These are phyloP conservation scores for Dinomys branickii DNA, from an alignment of 2,113 vertebrate species.

Conservation along the genomic window DNA sequence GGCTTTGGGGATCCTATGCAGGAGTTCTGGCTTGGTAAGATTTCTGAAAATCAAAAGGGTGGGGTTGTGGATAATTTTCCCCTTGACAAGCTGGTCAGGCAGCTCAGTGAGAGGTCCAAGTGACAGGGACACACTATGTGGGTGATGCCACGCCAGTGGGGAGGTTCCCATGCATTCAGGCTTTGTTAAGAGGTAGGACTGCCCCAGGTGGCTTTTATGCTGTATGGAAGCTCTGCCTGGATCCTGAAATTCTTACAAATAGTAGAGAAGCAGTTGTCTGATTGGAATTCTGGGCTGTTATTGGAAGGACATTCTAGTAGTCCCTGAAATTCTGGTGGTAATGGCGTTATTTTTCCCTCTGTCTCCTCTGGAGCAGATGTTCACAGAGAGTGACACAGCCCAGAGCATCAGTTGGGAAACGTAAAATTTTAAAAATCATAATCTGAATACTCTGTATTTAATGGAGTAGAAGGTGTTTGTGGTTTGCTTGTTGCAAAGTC, in stretches of 20 bases:
- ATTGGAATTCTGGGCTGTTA: neutral
- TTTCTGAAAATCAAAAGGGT: neutral
- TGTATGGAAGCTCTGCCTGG: neutral
- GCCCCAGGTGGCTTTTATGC: neutral
- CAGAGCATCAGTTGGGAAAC: neutral
- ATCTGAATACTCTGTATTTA: neutral
- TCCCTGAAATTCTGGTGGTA: neutral
- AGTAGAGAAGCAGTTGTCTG: neutral
- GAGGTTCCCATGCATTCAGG: rapidly evolving
- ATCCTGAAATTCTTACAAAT: neutral
- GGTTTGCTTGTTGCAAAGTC: neutral
- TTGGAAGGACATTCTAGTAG: neutral
- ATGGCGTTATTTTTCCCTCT: too few species aligned
- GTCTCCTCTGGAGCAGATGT: neutral
- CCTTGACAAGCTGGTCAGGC: neutral
- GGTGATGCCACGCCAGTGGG: rapidly evolving
- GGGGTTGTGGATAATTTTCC: neutral
- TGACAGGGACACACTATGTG: neutral
- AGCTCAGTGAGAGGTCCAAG: neutral
- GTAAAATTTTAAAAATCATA: neutral
- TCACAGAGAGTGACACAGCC: neutral
- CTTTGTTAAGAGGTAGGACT: too few species aligned
- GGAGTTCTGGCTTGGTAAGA: constrained; percentile 94
- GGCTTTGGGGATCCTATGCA: constrained; percentile 93
- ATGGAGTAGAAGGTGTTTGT: neutral